Conservation (phyloP, 2,888 invertebrate species). For the Drosophila monieri region DNA sequence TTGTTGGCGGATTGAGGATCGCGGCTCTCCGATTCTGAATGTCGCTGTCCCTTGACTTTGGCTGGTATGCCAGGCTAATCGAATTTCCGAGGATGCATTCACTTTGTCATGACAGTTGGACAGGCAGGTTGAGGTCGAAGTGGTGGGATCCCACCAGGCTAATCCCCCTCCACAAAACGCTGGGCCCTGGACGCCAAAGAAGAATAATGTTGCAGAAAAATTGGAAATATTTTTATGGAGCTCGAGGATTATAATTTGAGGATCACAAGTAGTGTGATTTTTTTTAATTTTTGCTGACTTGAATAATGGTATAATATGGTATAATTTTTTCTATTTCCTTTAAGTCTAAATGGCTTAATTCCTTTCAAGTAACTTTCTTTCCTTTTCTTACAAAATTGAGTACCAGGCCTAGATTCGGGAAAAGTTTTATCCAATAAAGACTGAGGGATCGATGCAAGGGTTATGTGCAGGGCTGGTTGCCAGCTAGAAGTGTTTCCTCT, state of each 20-base stretch:
- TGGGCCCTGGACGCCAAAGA: slow-evolving; percentile 12
- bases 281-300: too few species aligned
- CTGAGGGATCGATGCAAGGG: slow-evolving; percentile 47
- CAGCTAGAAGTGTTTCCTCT: slow-evolving; percentile 53
- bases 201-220: neutral
- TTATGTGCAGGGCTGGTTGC: slow-evolving; percentile 57
- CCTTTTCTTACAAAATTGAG: slow-evolving; percentile 40
- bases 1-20: slow-evolving; percentile 24
- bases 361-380: slow-evolving; percentile 18
- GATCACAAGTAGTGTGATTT: too few species aligned
- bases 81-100: slow-evolving; percentile 44
- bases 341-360: neutral
- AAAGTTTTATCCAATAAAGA: slow-evolving; percentile 6
- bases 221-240: slow-evolving; percentile 26
- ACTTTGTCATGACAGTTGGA: slow-evolving; percentile 48
- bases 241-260: too few species aligned
- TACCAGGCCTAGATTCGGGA: slow-evolving; percentile 25
- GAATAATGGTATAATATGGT: neutral
- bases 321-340: neutral
- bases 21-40: slow-evolving; percentile 43
- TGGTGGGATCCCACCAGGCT: slow-evolving; percentile 40
- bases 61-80: slow-evolving; percentile 49
- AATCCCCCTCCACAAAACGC: slow-evolving; percentile 23
- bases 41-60: slow-evolving; percentile 70
- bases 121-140: slow-evolving; percentile 46